Evolutionary conservation across 2,797 vertebrate genomes (phyloP), one percentile per base, ranked within the genome.

Genomic region (Gymnopithys bicolor): DNA sequence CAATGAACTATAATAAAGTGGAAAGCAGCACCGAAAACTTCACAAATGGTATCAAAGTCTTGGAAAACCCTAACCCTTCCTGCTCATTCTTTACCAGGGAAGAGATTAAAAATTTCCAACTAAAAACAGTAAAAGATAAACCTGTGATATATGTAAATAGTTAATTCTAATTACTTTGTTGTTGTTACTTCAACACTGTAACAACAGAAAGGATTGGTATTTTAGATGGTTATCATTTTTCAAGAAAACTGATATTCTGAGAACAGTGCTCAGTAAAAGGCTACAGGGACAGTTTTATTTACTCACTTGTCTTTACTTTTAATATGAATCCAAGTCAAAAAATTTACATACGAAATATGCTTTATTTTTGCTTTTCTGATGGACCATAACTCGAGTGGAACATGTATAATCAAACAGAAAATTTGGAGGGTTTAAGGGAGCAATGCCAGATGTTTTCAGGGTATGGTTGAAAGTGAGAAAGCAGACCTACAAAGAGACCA

Each of bases 41-140:
- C 53, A 81, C 35, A 63, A 56, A 51, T 30, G 62, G 39, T 49
- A 79, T 62, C 33, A 30, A 87, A 82, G 64, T 37, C 45, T 60
- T 27, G 51, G 87, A 90, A 96, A 70, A 11, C 1, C 5, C 48
- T 2, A 14, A 27, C n/a, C 19, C 14, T 74, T 86, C 49, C 28
- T 71, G 67, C 73, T 84, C 83, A 48, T 51, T 83, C 70, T 74
- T 60, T 28, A 78, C 46, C 60, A 93, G 23, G 55, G 87, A 96
- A 96, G 55, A 95, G 90, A 97, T 90, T 59, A 75, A 92, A 93
- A 89, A 88, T 80, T 87, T 91, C 81, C 51, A 82, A 96, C 79
- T 69, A 90, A 96, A 96, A 97, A 78, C 27, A 95, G 92, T 52
- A 95, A 90, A 96, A 94, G 5, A 69, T 43, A 84, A 49, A 45